These are phyloP conservation scores for Ruditapes philippinarum DNA, from an alignment of 1,140 invertebrate genomes.

Conservation along the genomic window DNA sequence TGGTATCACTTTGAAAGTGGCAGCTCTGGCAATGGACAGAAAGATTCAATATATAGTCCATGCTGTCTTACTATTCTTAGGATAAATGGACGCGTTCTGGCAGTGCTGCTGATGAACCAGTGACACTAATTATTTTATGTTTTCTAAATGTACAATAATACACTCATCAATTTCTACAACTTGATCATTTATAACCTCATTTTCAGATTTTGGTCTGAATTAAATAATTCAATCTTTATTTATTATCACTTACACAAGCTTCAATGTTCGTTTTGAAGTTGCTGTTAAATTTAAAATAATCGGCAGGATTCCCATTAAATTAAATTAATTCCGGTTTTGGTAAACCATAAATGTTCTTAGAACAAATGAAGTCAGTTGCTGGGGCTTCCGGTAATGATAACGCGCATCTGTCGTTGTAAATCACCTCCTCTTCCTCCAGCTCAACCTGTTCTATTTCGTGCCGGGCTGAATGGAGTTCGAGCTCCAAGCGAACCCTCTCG, in stretches of 20 bases:
- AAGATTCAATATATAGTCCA: too few species aligned
- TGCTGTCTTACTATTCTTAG: too few species aligned
- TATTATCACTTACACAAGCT: slow-evolving; percentile 16
- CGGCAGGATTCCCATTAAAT: slow-evolving; percentile 13
- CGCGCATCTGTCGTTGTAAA: background rate
- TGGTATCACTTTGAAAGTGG: too few species aligned
- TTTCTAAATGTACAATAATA: too few species aligned
- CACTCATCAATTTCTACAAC: too few species aligned
- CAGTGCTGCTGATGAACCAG: too few species aligned
- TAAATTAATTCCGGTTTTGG: slow-evolving; percentile 30
- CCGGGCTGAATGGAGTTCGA: background rate
- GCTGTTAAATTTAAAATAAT: slow-evolving; percentile 34
- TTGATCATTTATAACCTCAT: too few species aligned
- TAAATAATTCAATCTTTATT: slow-evolving; percentile 50
- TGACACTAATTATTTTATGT: too few species aligned
- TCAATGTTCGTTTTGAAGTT: slow-evolving; percentile 46
- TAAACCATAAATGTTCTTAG: background rate
- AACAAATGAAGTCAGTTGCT: background rate
- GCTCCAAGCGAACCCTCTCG: background rate
- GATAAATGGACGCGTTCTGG: too few species aligned
- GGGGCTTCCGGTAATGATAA: background rate
- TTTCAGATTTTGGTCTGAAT: too few species aligned
- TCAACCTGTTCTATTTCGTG: background rate
- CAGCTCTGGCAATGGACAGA: too few species aligned
- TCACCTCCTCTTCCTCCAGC: background rate